Percentiles rank a stretch among this genome's conserved stretches.
phyloP scores from a whole-genome alignment of 2,888 invertebrate species.

The Acronicta alni region DNA sequence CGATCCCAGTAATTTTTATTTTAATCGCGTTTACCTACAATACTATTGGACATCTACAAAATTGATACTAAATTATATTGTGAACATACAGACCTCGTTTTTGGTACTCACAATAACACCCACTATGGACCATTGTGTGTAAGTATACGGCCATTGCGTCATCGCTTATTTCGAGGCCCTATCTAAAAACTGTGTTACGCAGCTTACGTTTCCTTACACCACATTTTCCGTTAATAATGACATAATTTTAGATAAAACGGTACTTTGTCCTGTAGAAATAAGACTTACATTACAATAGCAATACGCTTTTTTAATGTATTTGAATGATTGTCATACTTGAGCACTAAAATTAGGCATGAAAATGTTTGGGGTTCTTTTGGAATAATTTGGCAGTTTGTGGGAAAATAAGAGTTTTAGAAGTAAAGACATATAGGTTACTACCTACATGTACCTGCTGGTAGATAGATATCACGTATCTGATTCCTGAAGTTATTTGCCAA shows the following conservation, averaged over 20 bases:
- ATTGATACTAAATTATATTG: too few relatives aligned
- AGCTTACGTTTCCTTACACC: constrained; percentile 50
- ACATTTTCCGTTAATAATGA: constrained; percentile 55
- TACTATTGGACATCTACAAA: too few relatives aligned
- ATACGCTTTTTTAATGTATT: constrained; percentile 18
- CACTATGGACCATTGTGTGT: too few relatives aligned
- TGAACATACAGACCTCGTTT: too few relatives aligned
- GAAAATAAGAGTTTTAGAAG: too few relatives aligned
- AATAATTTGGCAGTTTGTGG: constrained; percentile 22
- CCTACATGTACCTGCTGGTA: too few relatives aligned
- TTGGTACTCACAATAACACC: too few relatives aligned
- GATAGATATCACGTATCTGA: too few relatives aligned
- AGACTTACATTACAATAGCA: constrained; percentile 33
- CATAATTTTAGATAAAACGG: constrained; percentile 44
- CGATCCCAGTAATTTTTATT: too few relatives aligned
- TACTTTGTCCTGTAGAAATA: constrained; percentile 43
- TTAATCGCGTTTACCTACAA: too few relatives aligned
- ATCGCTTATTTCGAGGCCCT: constrained; percentile 31
- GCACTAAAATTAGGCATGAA: constrained; percentile 41
- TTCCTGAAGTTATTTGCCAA: too few relatives aligned
- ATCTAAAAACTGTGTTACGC: constrained; percentile 38
- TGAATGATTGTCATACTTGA: constrained; percentile 38
- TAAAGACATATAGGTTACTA: too few relatives aligned
- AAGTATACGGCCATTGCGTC: neutral
- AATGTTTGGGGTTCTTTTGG: constrained; percentile 29